A percentile compares a stretch with the other conserved stretches of the same genome.
Conservation (phyloP, 2,113 vertebrate genomes). For the Salminus brasiliensis region DNA sequence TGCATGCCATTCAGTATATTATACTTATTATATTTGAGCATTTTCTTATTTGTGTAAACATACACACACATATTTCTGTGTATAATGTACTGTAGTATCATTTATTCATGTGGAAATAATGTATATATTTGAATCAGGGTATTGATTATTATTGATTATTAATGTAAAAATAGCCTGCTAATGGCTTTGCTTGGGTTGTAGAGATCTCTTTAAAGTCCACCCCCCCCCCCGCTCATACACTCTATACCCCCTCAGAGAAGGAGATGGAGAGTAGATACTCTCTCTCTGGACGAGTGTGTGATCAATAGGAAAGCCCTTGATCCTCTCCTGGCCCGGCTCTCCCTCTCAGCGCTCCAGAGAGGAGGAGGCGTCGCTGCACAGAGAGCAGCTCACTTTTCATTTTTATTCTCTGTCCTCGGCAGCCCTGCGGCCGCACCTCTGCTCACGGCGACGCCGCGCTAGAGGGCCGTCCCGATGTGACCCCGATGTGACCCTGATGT, state of each 20-base stretch:
- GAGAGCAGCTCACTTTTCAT: neutral
- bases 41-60: too few species aligned
- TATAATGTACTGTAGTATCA: too few species aligned
- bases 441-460: neutral
- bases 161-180: neutral
- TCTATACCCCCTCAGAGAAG: slow-evolving; percentile 21
- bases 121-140: neutral
- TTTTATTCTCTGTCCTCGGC: slow-evolving; percentile 12
- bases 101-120: neutral
- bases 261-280: slow-evolving; percentile 57
- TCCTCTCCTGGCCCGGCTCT: slow-evolving; percentile 45
- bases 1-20: too few species aligned
- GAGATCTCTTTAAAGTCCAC: neutral
- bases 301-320: slow-evolving; percentile 66
- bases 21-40: too few species aligned
- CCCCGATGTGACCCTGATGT: neutral
- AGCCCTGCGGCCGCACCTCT: neutral
- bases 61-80: too few species aligned
- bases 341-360: neutral
- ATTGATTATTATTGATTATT: neutral
- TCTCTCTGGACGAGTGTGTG: slow-evolving; percentile 41
- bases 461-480: neutral
- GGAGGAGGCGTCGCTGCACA: neutral
- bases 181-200: neutral
- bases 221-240: neutral